Evolutionary conservation across 2,888 invertebrate genomes (phyloP).

Genomic region (Dicyrtomina minuta): DNA sequence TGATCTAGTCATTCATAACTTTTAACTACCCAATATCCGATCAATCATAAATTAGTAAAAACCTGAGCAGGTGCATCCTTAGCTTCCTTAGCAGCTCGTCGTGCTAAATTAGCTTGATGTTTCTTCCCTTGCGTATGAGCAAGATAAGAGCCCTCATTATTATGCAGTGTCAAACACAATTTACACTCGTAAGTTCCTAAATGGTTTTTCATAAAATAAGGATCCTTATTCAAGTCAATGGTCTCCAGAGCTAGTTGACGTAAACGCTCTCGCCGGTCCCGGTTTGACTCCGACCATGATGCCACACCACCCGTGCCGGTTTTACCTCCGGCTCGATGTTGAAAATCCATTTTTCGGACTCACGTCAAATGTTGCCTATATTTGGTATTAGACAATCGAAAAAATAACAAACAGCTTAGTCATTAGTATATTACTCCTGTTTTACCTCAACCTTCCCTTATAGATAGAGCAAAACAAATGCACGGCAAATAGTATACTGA

Average conservation of each 20-base stretch:
- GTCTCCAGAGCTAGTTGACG: conserved; percentile 96
- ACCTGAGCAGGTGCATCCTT: conserved; percentile 86
- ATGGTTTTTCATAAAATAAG: conserved; percentile 99
- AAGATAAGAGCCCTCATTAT: conserved; percentile 98
- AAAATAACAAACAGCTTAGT: too few species aligned
- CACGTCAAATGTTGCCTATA: background rate
- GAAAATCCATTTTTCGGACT: conserved; percentile 84
- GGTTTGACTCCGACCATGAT: conserved; percentile 97
- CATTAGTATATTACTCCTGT: too few species aligned
- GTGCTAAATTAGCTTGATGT: conserved; percentile 96
- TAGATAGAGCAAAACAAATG: too few species aligned
- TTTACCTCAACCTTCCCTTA: too few species aligned
- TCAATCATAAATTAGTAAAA: background rate
- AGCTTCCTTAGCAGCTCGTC: conserved; percentile 97
- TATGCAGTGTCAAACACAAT: conserved; percentile 94
- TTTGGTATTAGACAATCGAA: too few species aligned
- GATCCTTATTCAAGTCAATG: conserved; percentile 98
- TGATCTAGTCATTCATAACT: too few species aligned
- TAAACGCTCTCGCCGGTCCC: conserved; percentile 91
- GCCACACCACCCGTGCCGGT: conserved; percentile 99
- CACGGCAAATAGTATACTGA: too few species aligned
- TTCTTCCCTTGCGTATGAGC: conserved; percentile 99
- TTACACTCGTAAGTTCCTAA: conserved; percentile 98
- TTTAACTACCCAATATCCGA: too few species aligned
- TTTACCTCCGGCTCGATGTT: conserved; percentile 97